Evolutionary conservation across 2,888 invertebrate species (phyloP).

Genomic region (Scaptomyza polygonia): DNA sequence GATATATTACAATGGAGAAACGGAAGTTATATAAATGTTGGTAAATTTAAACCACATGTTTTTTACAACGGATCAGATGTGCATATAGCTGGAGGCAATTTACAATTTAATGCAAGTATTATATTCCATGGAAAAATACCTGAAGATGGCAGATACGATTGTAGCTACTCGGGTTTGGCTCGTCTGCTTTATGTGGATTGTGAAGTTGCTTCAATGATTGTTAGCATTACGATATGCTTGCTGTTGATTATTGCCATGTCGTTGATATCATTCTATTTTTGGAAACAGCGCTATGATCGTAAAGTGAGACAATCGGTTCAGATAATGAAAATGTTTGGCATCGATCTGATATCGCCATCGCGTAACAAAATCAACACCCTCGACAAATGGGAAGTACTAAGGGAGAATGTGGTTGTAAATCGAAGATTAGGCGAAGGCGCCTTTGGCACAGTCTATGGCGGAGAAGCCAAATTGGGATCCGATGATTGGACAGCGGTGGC

Average conservation of each 20-base stretch:
- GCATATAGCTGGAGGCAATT: constrained; percentile 25
- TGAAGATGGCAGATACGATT: constrained; percentile 88
- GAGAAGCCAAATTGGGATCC: constrained; percentile 90
- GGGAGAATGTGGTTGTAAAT: constrained; percentile 93
- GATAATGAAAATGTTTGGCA: constrained; percentile 89
- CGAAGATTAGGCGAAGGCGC: constrained; percentile 94
- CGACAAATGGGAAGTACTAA: constrained; percentile 94
- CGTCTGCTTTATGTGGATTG: constrained; percentile 89
- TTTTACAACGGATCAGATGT: constrained; percentile 65
- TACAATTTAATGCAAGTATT: constrained; percentile 75
- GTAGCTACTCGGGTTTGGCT: constrained; percentile 89
- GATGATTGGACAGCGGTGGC: constrained; percentile 93
- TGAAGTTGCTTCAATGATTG: constrained; percentile 87
- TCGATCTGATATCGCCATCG: constrained; percentile 86
- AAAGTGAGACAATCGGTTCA: constrained; percentile 88
- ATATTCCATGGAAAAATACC: constrained; percentile 84
- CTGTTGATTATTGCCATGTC: constrained; percentile 82
- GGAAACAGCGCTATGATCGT: constrained; percentile 88
- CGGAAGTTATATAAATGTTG: constrained; percentile 85
- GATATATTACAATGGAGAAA: constrained; percentile 87
- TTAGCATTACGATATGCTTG: constrained; percentile 87
- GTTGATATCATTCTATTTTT: constrained; percentile 87
- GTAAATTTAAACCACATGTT: constrained; percentile 86
- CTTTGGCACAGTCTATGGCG: constrained; percentile 94
- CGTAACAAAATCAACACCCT: constrained; percentile 85